Conservation (phyloP, 2,888 invertebrate genomes). For the Norana najaformis region DNA sequence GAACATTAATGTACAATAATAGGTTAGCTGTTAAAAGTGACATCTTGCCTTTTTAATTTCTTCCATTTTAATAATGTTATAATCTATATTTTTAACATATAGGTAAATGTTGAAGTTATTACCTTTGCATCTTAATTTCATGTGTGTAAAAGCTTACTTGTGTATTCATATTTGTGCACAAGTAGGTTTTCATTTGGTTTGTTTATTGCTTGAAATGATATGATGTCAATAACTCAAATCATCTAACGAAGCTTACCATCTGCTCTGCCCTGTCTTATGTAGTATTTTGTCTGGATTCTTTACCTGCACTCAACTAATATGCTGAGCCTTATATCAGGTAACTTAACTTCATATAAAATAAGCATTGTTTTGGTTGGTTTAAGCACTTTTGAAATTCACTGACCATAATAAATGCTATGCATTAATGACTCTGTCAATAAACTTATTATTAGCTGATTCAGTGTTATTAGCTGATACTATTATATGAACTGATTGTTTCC, state of each 20-base stretch:
- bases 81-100: too few species aligned
- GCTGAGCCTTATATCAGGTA: slow-evolving; percentile 10
- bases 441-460: not conserved
- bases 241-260: not conserved
- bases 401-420: not conserved
- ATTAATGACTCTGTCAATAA: not conserved
- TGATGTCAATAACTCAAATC: not conserved
- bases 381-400: not conserved
- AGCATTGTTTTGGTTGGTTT: not conserved
- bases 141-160: not conserved
- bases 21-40: not conserved
- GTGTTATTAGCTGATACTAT: not conserved
- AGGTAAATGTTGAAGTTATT: too few species aligned
- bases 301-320: not conserved
- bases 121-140: too few species aligned
- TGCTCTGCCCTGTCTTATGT: not conserved
- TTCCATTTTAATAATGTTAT: too few species aligned
- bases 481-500: not conserved
- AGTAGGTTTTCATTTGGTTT: not conserved
- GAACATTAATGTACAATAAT: not conserved
- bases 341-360: not conserved
- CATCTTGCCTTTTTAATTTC: not conserved
- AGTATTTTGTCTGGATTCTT: slow-evolving; percentile 22
- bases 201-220: not conserved
- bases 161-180: not conserved